A percentile compares a stretch with the other conserved stretches of the same genome.
Evolutionary conservation across 2,888 invertebrate species (phyloP).

Genomic region (Drosophila buzzatii): DNA sequence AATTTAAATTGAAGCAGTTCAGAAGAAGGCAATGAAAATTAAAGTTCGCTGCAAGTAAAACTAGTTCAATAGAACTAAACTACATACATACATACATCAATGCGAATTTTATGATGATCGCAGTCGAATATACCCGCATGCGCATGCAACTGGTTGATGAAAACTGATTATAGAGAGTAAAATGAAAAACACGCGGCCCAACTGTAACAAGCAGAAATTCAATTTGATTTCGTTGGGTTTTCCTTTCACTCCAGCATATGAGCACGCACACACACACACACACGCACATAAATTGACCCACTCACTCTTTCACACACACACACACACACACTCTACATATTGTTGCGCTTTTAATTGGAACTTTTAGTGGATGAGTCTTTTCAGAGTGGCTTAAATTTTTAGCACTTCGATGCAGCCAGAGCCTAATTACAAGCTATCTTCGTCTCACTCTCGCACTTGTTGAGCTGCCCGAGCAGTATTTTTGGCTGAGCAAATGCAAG

Average conservation of each 20-base stretch:
- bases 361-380: conserved; percentile 23
- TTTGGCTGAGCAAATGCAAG: conserved; percentile 1
- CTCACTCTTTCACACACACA: neutral
- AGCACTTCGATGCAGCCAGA: conserved; percentile 6
- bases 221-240: conserved; percentile 35
- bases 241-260: conserved; percentile 10
- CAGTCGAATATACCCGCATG: neutral
- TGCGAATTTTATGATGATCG: neutral
- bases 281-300: neutral
- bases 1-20: neutral
- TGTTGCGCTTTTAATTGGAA: conserved; percentile 33
- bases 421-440: neutral
- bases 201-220: conserved; percentile 32
- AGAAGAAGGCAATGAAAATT: too few species aligned
- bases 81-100: too few species aligned
- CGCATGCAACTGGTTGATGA: neutral
- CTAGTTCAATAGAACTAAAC: too few species aligned
- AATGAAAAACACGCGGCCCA: conserved; percentile 23
- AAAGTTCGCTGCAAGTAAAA: too few species aligned
- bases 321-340: neutral
- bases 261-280: neutral
- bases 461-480: neutral
- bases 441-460: neutral
- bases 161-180: conserved; percentile 6
- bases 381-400: conserved; percentile 17